These are phyloP conservation scores for Diaphora mendica DNA, from an alignment of 2,888 invertebrate genomes.

Conservation along the genomic window DNA sequence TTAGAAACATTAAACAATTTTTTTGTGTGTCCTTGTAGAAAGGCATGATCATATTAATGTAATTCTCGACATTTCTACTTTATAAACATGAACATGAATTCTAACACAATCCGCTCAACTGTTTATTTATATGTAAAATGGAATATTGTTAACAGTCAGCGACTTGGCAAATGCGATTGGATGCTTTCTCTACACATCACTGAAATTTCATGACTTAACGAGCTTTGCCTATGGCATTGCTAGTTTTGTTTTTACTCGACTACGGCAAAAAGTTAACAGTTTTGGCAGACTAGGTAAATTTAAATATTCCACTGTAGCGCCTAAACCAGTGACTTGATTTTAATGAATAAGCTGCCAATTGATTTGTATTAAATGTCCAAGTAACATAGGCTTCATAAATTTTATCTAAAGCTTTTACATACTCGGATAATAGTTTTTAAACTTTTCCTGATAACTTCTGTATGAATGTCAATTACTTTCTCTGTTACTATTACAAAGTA, in stretches of 20 bases:
- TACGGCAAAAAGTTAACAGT: too few species aligned
- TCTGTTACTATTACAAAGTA: too few species aligned
- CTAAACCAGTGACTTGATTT: too few species aligned
- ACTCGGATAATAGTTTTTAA: too few species aligned
- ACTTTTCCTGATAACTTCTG: too few species aligned
- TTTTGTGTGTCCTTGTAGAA: neutral
- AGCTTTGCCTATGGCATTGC: neutral
- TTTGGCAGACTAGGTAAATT: too few species aligned
- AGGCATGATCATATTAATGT: neutral
- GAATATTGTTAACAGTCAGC: slow-evolving; percentile 46
- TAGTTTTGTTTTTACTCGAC: neutral
- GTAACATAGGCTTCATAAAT: too few species aligned
- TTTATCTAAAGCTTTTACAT: too few species aligned
- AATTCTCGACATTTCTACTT: neutral
- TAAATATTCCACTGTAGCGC: too few species aligned
- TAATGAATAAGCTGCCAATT: too few species aligned
- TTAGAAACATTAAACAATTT: neutral
- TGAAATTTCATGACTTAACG: slow-evolving; percentile 21
- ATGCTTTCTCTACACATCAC: slow-evolving; percentile 15
- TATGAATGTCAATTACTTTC: too few species aligned
- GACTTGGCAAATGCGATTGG: slow-evolving; percentile 44
- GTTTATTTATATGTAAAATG: slow-evolving; percentile 45
- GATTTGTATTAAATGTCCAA: too few species aligned
- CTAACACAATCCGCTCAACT: slow-evolving; percentile 14
- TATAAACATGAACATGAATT: slow-evolving; percentile 7